A percentile compares a stretch with the other conserved stretches of the same genome.
phyloP scores from a whole-genome alignment of 2,113 vertebrate genomes.

The Gymnobelideus leadbeateri region DNA sequence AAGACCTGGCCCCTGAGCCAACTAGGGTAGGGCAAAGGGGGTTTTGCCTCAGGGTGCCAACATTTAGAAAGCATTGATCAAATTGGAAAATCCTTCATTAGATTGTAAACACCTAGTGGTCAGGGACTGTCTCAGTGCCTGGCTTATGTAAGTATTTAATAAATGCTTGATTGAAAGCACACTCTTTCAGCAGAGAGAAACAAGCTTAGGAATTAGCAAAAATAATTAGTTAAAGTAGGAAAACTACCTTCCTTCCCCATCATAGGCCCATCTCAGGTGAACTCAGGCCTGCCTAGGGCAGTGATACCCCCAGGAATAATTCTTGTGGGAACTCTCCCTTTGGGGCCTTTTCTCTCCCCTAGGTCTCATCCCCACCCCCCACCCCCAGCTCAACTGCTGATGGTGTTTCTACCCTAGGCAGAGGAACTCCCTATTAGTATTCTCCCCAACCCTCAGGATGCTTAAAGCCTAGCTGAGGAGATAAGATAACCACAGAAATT shows the following conservation, averaged over 20 bases:
- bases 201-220: neutral
- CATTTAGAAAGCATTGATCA: neutral
- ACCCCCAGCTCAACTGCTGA: neutral
- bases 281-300: neutral
- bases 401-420: neutral
- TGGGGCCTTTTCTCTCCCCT: too few relatives aligned
- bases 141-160: neutral
- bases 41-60: neutral
- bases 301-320: neutral
- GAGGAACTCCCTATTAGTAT: neutral
- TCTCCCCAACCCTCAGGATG: neutral
- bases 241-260: neutral
- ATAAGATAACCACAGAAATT: neutral
- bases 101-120: neutral
- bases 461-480: neutral
- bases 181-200: neutral
- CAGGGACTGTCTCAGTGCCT: neutral
- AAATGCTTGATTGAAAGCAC: neutral
- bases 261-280: neutral
- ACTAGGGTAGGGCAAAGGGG: neutral
- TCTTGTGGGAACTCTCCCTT: neutral
- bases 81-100: neutral
- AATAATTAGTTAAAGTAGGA: neutral
- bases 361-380: neutral
- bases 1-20: neutral